Evolutionary conservation across 2,113 vertebrate species (phyloP).

Genomic region (Podarcis raffonei): DNA sequence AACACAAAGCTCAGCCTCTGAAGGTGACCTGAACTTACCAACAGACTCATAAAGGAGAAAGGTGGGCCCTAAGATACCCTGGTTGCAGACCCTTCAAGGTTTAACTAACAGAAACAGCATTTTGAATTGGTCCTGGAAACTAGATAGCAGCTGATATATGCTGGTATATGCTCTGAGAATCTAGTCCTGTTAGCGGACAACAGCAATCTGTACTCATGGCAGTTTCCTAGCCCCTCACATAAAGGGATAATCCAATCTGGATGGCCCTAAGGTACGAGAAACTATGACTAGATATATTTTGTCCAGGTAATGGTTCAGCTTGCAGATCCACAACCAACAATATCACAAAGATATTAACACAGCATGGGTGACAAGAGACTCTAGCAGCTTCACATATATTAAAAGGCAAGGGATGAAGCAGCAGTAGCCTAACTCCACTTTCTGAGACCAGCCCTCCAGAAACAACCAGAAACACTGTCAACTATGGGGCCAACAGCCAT

Average conservation of each 20-base stretch:
- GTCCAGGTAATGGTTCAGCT: background rate
- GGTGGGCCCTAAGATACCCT: too few species aligned
- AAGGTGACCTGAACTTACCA: too few species aligned
- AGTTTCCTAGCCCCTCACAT: background rate
- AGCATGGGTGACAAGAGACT: background rate
- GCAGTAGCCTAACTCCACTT: too few species aligned
- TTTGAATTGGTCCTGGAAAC: background rate
- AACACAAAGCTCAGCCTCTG: too few species aligned
- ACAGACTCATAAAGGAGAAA: too few species aligned
- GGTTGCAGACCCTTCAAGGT: too few species aligned
- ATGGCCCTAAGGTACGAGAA: background rate
- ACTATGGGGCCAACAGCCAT: background rate
- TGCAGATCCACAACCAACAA: background rate
- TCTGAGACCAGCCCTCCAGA: background rate
- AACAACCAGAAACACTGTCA: background rate
- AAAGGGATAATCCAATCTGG: background rate
- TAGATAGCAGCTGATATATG: background rate
- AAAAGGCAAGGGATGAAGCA: background rate
- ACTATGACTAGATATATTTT: background rate
- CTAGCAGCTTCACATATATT: too few species aligned
- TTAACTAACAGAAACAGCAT: too few species aligned
- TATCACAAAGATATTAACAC: background rate
- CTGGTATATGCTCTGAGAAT: background rate
- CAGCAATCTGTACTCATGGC: background rate
- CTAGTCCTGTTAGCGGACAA: background rate